Percentiles rank a stretch among this genome's conserved stretches.
phyloP scores from a whole-genome alignment of 2,113 vertebrate species.

The Sturnira hondurensis region DNA sequence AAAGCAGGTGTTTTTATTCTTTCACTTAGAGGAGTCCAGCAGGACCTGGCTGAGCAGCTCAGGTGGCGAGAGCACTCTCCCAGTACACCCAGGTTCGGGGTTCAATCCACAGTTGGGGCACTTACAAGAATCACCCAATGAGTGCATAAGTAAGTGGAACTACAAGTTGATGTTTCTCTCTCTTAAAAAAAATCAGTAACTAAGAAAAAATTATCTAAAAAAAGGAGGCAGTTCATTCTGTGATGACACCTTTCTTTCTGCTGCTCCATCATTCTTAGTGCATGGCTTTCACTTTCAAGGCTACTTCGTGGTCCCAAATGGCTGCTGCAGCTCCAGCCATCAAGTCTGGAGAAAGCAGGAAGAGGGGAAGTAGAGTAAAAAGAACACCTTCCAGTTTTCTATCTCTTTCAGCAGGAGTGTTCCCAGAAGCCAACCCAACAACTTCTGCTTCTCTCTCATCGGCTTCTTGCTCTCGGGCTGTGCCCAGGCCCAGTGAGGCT shows the following conservation, averaged over 20 bases:
- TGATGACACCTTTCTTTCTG: neutral
- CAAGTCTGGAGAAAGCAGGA: neutral
- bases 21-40: neutral
- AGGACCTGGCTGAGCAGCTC: neutral
- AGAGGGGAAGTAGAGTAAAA: neutral
- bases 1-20: neutral
- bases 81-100: too few species aligned
- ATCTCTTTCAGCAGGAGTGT: neutral
- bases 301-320: neutral
- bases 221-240: neutral
- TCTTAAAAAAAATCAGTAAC: too few species aligned
- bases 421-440: neutral
- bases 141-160: too few species aligned
- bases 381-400: neutral
- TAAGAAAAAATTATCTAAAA: too few species aligned
- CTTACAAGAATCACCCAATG: too few species aligned
- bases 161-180: too few species aligned
- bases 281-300: neutral
- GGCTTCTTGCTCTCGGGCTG: neutral
- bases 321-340: neutral
- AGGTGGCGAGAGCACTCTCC: too few species aligned
- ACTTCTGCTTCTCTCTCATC: neutral
- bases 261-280: neutral
- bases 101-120: too few species aligned
- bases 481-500: neutral